Evolutionary conservation across 2,797 vertebrate genomes (phyloP).

Genomic region (Pitangus sulphuratus): DNA sequence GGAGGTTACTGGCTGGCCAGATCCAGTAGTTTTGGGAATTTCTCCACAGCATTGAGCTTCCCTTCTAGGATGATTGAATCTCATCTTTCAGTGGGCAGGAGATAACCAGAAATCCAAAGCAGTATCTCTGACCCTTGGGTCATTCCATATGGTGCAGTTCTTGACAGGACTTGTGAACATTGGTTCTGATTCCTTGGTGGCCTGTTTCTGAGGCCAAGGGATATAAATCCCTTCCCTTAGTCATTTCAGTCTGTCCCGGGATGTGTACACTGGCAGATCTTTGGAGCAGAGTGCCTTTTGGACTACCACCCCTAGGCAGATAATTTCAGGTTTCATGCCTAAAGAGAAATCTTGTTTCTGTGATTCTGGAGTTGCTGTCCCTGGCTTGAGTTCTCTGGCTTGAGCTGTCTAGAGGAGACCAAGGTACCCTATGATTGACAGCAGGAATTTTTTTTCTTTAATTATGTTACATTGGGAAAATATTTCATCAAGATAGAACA

Average conservation of each 20-base stretch:
- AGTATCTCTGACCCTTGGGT: background rate
- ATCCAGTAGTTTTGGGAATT: background rate
- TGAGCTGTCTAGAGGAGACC: background rate
- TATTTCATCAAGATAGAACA: background rate
- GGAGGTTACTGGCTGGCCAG: background rate
- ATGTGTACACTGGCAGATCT: background rate
- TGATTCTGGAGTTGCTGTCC: background rate
- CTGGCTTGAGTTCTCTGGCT: background rate
- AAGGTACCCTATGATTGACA: background rate
- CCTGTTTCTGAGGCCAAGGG: background rate
- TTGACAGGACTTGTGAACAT: background rate
- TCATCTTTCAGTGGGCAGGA: background rate
- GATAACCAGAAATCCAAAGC: background rate
- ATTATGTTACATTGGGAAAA: background rate
- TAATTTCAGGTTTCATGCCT: background rate
- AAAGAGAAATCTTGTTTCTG: background rate
- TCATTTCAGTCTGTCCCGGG: background rate
- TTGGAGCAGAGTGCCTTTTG: background rate
- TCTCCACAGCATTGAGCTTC: background rate
- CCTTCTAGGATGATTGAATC: background rate
- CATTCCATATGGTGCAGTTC: background rate
- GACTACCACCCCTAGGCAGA: background rate
- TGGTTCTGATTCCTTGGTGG: background rate
- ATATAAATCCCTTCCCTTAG: background rate
- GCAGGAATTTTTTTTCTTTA: background rate